Evolutionary conservation across 2,113 vertebrate species (phyloP).

Genomic region (Strigops habroptila): DNA sequence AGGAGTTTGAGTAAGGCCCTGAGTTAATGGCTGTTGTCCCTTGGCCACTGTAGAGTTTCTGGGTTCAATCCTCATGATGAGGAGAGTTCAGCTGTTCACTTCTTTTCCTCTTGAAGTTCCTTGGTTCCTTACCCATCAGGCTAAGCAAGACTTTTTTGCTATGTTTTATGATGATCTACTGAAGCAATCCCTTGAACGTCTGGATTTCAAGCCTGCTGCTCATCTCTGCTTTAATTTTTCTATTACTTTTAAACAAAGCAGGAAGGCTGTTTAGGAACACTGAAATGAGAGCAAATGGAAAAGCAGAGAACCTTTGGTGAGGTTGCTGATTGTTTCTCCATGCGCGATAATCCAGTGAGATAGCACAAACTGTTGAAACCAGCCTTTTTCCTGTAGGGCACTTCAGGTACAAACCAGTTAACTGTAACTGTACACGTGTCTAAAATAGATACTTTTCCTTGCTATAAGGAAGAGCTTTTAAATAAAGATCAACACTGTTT

Average conservation of each 20-base stretch:
- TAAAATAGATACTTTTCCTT: not conserved
- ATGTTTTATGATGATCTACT: not conserved
- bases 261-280: not conserved
- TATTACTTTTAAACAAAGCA: not conserved
- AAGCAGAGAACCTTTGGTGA: not conserved
- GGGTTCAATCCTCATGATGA: accelerated
- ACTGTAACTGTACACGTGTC: not conserved
- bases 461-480: not conserved
- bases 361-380: not conserved
- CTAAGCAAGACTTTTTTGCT: not conserved
- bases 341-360: not conserved
- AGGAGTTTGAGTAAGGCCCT: not conserved
- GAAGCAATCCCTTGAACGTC: not conserved
- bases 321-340: not conserved
- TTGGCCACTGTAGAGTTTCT: not conserved
- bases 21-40: not conserved
- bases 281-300: not conserved
- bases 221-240: not conserved
- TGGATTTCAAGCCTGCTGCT: not conserved
- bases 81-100: not conserved
- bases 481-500: not conserved
- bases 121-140: not conserved
- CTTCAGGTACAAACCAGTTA: not conserved
- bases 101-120: not conserved
- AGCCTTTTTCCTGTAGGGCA: not conserved